Conservation (phyloP, 2,888 invertebrate genomes). For the Patella pellucida region DNA sequence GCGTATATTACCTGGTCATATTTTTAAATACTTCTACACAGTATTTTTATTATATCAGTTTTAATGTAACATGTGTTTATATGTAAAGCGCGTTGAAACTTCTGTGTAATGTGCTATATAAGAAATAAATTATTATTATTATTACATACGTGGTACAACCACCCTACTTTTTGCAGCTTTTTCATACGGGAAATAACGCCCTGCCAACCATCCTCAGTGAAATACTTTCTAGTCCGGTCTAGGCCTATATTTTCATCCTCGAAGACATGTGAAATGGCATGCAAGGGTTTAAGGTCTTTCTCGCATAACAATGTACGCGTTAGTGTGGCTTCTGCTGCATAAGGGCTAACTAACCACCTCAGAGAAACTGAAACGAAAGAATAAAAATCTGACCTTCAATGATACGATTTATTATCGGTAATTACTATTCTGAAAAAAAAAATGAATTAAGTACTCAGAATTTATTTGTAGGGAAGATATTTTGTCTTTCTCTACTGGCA, state of each 20-base stretch:
- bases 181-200: not conserved
- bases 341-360: not conserved
- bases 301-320: not conserved
- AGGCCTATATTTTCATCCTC: not conserved
- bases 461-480: no score
- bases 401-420: not conserved
- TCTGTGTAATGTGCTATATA: no score
- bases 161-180: not conserved
- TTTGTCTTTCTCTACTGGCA: not conserved
- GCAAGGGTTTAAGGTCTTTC: not conserved
- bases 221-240: not conserved
- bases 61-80: no score
- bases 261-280: not conserved
- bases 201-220: not conserved
- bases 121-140: no score
- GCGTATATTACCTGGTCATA: no score
- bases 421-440: no score
- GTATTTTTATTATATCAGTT: no score
- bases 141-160: not conserved
- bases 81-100: no score
- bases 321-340: not conserved
- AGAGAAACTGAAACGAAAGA: not conserved
- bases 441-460: no score
- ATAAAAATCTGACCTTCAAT: not conserved
- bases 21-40: no score